Evolutionary conservation across 2,113 vertebrate genomes (phyloP).

Genomic region (Stigmatopora argus): DNA sequence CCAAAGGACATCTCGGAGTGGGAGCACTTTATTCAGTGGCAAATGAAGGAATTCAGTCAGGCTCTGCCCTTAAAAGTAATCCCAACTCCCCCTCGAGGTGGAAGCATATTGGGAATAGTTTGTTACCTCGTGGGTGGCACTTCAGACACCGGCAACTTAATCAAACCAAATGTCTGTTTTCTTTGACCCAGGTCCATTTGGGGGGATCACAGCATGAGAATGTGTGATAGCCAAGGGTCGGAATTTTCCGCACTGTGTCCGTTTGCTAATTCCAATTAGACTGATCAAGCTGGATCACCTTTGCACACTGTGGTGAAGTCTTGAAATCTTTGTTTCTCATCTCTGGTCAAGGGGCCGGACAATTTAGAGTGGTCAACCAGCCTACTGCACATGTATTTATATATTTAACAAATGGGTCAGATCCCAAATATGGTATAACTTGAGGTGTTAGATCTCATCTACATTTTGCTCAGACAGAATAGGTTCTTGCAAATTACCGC

Average conservation of each 20-base stretch:
- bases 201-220: constrained; percentile 29
- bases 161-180: constrained; percentile 52
- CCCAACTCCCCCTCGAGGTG: constrained; percentile 21
- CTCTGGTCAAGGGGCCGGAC: neutral
- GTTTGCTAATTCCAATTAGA: neutral
- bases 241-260: constrained; percentile 9
- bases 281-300: neutral
- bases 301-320: neutral
- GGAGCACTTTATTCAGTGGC: constrained; percentile 36
- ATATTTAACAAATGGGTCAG: too few relatives aligned
- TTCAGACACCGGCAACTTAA: constrained; percentile 52
- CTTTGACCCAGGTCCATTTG: constrained; percentile 41
- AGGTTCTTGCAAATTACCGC: too few relatives aligned
- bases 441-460: too few relatives aligned
- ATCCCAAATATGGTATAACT: too few relatives aligned
- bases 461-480: too few relatives aligned
- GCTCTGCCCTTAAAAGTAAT: constrained; percentile 19
- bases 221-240: constrained; percentile 24
- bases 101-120: constrained; percentile 39
- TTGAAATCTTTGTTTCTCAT: neutral
- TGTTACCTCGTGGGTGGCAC: constrained; percentile 36
- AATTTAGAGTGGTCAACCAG: too few relatives aligned
- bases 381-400: too few relatives aligned
- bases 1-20: constrained; percentile 28
- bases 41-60: constrained; percentile 36